Percentiles rank a stretch among this genome's conserved stretches.
These are phyloP conservation scores for Limosa lapponica DNA, from an alignment of 2,797 vertebrate genomes.

Conservation along the genomic window DNA sequence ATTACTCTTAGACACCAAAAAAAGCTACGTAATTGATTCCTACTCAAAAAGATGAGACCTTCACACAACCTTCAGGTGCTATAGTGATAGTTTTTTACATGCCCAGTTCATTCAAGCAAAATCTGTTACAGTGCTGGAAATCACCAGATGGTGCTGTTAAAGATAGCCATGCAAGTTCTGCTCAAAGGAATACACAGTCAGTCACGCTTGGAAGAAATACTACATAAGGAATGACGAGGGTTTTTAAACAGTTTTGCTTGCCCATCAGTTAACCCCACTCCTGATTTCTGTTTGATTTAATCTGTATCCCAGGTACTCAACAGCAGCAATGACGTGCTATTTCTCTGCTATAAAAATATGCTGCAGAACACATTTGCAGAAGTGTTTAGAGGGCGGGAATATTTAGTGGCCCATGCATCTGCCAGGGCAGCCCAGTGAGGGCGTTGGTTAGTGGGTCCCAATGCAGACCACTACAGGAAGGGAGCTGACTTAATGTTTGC, in stretches of 20 bases:
- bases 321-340: accelerated
- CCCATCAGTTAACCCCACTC: not conserved
- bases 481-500: not conserved
- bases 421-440: not conserved
- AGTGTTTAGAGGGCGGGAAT: not conserved
- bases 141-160: conserved; percentile 52
- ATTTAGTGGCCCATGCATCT: not conserved
- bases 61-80: not conserved
- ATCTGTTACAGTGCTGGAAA: not conserved
- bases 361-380: not conserved
- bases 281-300: not conserved
- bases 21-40: not conserved
- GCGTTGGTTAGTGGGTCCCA: accelerated
- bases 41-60: not conserved
- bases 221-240: not conserved
- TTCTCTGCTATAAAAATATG: not conserved
- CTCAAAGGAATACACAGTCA: not conserved
- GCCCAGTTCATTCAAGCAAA: not conserved
- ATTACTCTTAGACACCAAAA: not conserved
- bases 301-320: not conserved
- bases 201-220: not conserved
- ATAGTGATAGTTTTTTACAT: not conserved
- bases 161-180: conserved; percentile 5
- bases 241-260: not conserved
- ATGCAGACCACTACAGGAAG: not conserved